These are phyloP conservation scores for Pelobates fuscus DNA, from an alignment of 2,113 vertebrate species.

Conservation along the genomic window DNA sequence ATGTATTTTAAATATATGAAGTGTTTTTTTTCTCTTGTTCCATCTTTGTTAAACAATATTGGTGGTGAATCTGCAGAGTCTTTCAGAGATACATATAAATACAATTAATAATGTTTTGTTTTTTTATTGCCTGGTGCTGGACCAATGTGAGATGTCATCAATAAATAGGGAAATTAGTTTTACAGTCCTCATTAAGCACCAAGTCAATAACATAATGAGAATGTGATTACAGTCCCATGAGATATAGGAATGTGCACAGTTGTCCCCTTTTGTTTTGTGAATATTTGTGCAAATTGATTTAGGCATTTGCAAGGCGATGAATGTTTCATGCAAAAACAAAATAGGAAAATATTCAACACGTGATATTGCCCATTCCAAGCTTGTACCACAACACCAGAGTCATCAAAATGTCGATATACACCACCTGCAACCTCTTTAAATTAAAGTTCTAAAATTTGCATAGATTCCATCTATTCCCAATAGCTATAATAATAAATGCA, in stretches of 20 bases:
- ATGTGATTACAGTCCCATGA: slow-evolving; percentile 26
- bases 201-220: slow-evolving; percentile 40
- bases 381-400: no score
- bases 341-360: neutral
- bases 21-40: no score
- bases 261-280: slow-evolving; percentile 23
- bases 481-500: no score
- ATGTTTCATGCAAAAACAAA: slow-evolving; percentile 3
- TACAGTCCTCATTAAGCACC: slow-evolving; percentile 39
- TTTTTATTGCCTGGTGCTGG: slow-evolving; percentile 18
- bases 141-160: slow-evolving; percentile 37
- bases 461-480: neutral
- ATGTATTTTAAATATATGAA: no score
- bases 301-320: slow-evolving; percentile 17
- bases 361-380: neutral
- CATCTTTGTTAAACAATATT: no score
- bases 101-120: slow-evolving; percentile 18
- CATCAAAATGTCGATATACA: no score
- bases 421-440: no score
- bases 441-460: neutral
- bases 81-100: slow-evolving; percentile 15
- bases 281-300: slow-evolving; percentile 25
- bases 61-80: slow-evolving; percentile 3
- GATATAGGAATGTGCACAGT: slow-evolving; percentile 12
- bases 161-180: slow-evolving; percentile 42